Evolutionary conservation across 2,797 vertebrate genomes (phyloP), one percentile per base, ranked within the genome.

Genomic region (Pogoniulus pusillus): DNA sequence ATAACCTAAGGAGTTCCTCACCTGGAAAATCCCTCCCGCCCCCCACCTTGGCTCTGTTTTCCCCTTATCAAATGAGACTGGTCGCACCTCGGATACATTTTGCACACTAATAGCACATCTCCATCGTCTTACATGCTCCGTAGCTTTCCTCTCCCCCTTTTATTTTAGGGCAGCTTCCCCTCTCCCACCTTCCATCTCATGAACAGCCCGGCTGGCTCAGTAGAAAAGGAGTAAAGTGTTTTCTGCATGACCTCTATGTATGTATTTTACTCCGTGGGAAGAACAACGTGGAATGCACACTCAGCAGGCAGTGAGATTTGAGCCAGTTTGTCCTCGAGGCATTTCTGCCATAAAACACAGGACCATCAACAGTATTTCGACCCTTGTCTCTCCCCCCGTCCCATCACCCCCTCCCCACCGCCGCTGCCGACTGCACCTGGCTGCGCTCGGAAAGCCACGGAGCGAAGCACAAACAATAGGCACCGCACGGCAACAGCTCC

Each of bases 181-280:
- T 84, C 78, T 84, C 86, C 93, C 65, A 17, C 62, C 22, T 89
- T 90, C 91, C 80, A 10, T 27, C 82, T 82, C 87, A 45, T 73
- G 68, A 92, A 26, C 39, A 94, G 92, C 75, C 93, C 20, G 30
- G 72, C 90, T 71, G 71, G 85, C 79, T 75, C 19, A 7, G 68
- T 27, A 64, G 91, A 54, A 53, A 91, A 94, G 82, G 77, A 90
- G 76, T 34, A 15, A 96, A 94, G 90, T 96, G 91, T 87, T 97
- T 96, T 84, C 96, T 92, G 55, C 51, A 18, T 96, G 97, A 98
- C 97, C 97, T 98, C 95, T 97, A 96, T 79, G 92, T 17, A 82
- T 96, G 92, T 17, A 83, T 96, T 94, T 89, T 72, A 82, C 94
- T 96, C 94, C 74, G 23, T 20, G 34, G 88, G 73, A 91, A 93